Base-by-base conservation (phyloP, 2,888 invertebrate genomes). In the Nematopogon swammerdamellus region DNA sequence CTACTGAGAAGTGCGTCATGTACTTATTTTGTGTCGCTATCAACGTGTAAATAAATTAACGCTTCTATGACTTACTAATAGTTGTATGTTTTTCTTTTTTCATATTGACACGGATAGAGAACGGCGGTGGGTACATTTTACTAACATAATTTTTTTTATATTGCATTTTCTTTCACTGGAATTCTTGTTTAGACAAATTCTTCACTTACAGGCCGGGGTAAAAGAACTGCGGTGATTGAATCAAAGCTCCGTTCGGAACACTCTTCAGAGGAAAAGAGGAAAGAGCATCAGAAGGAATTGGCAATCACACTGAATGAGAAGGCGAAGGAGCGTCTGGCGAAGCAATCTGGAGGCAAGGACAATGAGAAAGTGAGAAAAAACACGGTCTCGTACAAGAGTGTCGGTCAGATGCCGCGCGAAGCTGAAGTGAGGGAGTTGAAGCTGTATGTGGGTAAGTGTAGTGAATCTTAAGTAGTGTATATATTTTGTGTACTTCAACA, bases 201-300 rank as follows among this genome's bases (percentile, higher is more conserved):
- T n/a, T 25, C 25, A 25, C 25, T 25, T 25, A 25, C 61, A 80
- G 84, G 85, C 1, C 75, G 85, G 55, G 94, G 89, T 54, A 94
- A 89, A 66, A 82, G 97, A 57, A 93, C 92, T 30, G 93, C 97
- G 2, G 92, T 98, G 5, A 84, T 97, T 36, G 96, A 97, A 62
- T 93, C 91, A 3, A 96, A 97, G 70, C 82, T 97, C 8, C 83
- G 97, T 61, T 93, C 92, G 36, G 97, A 98, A 65, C 92, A 92
- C 58, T 95, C 96, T 11, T 91, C 96, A 0, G 99, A 99, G 67
- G 98, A 99, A 62, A 98, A 98, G 69, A 86, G 99, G 14, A 95
- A 95, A 58, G 89, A 93, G 62, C 97, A 98, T 80, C 99, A 99
- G 69, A 91, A 92, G 60, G 97, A 98, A 71, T 73, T 99, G 52